These are phyloP conservation scores for Epinephelus awoara DNA, from an alignment of 2,797 vertebrate genomes.

Conservation along the genomic window DNA sequence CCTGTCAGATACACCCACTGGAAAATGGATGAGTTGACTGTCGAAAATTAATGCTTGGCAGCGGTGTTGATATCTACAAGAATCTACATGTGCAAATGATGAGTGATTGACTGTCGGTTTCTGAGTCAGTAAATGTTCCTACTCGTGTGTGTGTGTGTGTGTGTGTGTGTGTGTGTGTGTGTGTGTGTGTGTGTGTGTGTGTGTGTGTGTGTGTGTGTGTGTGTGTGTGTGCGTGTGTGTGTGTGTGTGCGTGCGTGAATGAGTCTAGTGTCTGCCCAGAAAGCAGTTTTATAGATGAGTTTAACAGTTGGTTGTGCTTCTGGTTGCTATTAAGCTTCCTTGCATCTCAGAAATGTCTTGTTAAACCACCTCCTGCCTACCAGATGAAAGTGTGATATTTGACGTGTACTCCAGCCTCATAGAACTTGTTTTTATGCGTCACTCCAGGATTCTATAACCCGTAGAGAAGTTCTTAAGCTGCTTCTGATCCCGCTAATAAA, in stretches of 20 bases:
- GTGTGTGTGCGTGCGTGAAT: background rate
- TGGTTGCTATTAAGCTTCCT: conserved; percentile 29
- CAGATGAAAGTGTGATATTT: conserved; percentile 33
- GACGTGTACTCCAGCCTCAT: background rate
- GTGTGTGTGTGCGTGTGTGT: conserved; percentile 1
- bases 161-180: background rate
- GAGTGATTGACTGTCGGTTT: conserved; percentile 1
- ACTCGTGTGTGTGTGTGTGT: background rate
- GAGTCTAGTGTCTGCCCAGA: conserved; percentile 16
- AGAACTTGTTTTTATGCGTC: background rate
- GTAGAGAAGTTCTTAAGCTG: background rate
- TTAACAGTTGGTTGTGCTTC: conserved; percentile 22
- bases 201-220: background rate
- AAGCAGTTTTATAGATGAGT: conserved; percentile 33
- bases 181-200: background rate
- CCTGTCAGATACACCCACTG: background rate
- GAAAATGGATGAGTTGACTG: conserved; percentile 3
- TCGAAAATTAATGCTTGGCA: background rate
- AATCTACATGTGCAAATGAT: conserved; percentile 5
- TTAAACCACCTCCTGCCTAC: conserved; percentile 39
- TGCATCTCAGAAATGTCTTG: conserved; percentile 15
- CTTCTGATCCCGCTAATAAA: background rate
- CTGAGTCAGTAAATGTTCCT: background rate
- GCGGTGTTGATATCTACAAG: conserved; percentile 12
- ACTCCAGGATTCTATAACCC: background rate